These are phyloP conservation scores for Mus caroli DNA, from an alignment of 2,797 vertebrate species.

Conservation along the genomic window DNA sequence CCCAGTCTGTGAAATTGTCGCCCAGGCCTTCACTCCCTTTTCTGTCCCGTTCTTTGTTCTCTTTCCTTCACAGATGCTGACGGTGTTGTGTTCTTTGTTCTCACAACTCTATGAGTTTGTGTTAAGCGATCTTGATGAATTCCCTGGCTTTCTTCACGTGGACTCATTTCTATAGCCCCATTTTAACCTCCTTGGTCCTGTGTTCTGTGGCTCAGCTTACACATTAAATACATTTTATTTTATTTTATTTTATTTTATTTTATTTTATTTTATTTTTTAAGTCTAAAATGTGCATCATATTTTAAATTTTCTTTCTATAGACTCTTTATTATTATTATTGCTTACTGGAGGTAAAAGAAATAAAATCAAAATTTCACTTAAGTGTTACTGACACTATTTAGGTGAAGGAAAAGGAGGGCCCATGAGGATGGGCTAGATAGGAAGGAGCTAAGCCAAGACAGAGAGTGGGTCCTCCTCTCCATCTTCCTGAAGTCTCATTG, in stretches of 20 bases:
- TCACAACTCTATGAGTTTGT: neutral
- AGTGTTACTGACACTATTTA: neutral
- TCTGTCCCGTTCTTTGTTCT: neutral
- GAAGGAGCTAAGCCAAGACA: too few species aligned
- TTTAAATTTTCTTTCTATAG: neutral
- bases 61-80: neutral
- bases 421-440: neutral
- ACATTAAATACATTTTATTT: neutral
- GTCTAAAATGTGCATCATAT: conserved; percentile 5
- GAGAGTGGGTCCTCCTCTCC: neutral
- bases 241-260: neutral
- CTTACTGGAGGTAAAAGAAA: neutral
- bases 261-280: neutral
- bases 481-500: neutral
- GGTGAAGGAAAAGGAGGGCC: neutral
- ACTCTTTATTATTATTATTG: neutral
- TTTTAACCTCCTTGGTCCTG: neutral
- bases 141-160: neutral
- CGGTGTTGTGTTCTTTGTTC: neutral
- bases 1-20: neutral
- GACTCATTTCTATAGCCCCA: neutral
- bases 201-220: neutral
- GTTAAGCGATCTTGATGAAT: neutral
- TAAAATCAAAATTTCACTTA: neutral
- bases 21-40: neutral